phyloP scores from a whole-genome alignment of 2,113 vertebrate genomes.

The Rhinoderma darwinii region DNA sequence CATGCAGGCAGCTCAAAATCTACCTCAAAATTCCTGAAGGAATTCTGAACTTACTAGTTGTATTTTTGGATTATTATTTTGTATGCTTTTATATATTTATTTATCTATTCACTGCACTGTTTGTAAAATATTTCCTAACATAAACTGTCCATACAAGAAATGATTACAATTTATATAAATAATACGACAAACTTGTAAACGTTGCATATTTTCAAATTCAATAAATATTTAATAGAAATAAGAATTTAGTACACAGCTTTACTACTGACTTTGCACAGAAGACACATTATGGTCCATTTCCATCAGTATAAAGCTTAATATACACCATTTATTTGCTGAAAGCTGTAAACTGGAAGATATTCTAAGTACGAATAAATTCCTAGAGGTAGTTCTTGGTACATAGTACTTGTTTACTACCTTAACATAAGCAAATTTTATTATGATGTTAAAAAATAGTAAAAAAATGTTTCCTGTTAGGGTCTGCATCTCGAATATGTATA shows the following conservation, averaged over 20 bases:
- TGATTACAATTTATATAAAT: neutral
- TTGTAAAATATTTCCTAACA: neutral
- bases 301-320: neutral
- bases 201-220: neutral
- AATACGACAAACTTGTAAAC: neutral
- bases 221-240: neutral
- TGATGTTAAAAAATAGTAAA: neutral
- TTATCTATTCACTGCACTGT: neutral
- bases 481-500: neutral
- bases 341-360: neutral
- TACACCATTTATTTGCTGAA: neutral
- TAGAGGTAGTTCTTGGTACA: neutral
- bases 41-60: too few species aligned
- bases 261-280: neutral
- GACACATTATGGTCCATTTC: neutral
- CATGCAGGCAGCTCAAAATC: too few species aligned
- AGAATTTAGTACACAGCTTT: neutral
- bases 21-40: too few species aligned
- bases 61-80: too few species aligned
- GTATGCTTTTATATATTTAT: neutral
- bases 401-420: neutral
- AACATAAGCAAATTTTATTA: neutral
- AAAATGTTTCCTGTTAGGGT: neutral
- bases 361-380: neutral
- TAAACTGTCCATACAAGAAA: neutral